These are phyloP conservation scores for Buathra laborator DNA, from an alignment of 2,888 invertebrate genomes.

Conservation along the genomic window DNA sequence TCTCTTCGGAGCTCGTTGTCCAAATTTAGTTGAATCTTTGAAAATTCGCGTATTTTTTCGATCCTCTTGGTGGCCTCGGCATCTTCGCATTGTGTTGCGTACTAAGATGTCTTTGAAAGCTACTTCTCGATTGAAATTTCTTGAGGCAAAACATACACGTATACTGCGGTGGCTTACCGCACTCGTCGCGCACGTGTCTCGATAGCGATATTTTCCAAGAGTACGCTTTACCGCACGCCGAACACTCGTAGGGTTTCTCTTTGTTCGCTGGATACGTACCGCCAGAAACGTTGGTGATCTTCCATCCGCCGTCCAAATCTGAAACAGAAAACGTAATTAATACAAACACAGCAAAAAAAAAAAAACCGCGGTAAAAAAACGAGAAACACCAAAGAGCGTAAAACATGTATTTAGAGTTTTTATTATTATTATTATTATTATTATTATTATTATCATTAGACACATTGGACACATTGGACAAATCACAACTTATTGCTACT, in stretches of 20 bases:
- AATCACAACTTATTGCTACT: constrained; percentile 28
- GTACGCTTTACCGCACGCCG: constrained; percentile 92
- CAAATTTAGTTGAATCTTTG: constrained; percentile 14
- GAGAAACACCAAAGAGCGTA: background rate
- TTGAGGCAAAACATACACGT: constrained; percentile 81
- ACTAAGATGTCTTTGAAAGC: constrained; percentile 75
- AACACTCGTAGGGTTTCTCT: constrained; percentile 49
- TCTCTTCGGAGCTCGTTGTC: background rate
- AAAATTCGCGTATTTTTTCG: constrained; percentile 13
- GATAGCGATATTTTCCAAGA: constrained; percentile 86
- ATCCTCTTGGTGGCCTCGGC: constrained; percentile 14
- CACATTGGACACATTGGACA: background rate
- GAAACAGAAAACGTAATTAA: constrained; percentile 48
- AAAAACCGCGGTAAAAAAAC: background rate
- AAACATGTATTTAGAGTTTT: background rate
- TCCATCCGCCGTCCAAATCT: constrained; percentile 24
- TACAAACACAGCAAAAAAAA: background rate
- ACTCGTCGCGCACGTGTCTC: constrained; percentile 84
- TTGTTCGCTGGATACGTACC: background rate
- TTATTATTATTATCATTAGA: background rate
- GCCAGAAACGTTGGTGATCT: constrained; percentile 13
- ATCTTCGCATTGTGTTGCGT: constrained; percentile 70
- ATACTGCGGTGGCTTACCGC: constrained; percentile 82
- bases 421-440: background rate
- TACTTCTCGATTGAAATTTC: constrained; percentile 80